Evolutionary conservation across 2,797 vertebrate genomes (phyloP).

Genomic region (Distichodus sexfasciatus): DNA sequence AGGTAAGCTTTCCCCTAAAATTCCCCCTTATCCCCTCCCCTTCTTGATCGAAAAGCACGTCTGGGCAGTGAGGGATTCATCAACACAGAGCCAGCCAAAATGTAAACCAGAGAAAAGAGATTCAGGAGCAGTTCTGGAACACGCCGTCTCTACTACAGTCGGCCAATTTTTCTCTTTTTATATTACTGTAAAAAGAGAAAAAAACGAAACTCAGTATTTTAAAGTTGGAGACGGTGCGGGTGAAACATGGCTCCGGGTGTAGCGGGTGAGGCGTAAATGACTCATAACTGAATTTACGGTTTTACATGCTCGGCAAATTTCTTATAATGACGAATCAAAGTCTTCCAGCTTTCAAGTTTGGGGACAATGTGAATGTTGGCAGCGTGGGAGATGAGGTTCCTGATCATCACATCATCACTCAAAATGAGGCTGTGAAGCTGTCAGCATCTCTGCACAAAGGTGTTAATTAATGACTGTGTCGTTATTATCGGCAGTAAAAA

Average conservation of each 20-base stretch:
- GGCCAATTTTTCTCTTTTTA: no score
- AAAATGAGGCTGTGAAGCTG: background rate
- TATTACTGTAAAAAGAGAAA: no score
- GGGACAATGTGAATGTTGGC: background rate
- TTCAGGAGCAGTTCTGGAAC: conserved; percentile 6
- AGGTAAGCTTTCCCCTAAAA: background rate
- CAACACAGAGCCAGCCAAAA: background rate
- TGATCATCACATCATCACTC: no score
- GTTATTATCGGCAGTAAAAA: background rate
- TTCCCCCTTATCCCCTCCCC: no score
- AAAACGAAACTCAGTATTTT: no score
- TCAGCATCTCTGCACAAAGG: background rate
- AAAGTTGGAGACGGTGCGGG: background rate
- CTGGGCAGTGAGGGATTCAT: background rate
- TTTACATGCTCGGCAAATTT: background rate
- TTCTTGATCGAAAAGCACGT: conserved; percentile 9
- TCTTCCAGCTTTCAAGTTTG: no score
- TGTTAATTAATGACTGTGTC: background rate
- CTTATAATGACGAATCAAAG: conserved; percentile 17
- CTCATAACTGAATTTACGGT: conserved; percentile 1
- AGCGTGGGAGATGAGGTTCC: no score
- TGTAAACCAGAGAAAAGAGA: background rate
- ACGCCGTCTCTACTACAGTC: conserved; percentile 3
- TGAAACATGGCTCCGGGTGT: conserved; percentile 3
- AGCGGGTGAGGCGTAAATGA: background rate